Base-by-base conservation (phyloP, 1,140 invertebrate species). In the Gonatopus flavifemur region DNA sequence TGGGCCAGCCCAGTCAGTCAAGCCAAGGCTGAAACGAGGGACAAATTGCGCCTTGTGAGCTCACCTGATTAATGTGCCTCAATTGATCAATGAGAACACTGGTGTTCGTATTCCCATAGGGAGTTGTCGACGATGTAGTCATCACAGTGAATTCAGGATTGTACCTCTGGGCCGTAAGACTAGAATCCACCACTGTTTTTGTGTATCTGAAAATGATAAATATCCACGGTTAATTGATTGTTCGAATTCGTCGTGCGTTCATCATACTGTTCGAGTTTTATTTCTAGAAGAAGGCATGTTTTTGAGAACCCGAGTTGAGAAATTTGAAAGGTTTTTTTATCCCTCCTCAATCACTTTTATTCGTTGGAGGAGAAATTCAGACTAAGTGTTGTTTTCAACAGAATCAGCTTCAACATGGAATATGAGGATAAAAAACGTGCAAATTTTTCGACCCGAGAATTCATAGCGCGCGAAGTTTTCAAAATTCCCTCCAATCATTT, bases 71-170 rank as follows among this genome's bases (percentile, higher is more conserved):
- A 59, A 86, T 83, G 66, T 84, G 82, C 65, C 84, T 75, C 52
- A 86, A 73, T 72, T 84, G 83, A 64, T 86, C 85, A 52, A 82
- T 83, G 44, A 86, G 72, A 51, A 78, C 78, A 48, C 81, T 82
- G 24, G 83, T 81, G 56, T 80, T 79, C 18, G 78, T 65, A 59
- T 84, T 81, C 30, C 67, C 64, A 54, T 80, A 79, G 43, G 71
- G 56, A 49, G 67, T 62, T 49, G 52, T 49, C 37, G 44, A 38
- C 35, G 55, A 49, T 47, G 55, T 64, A 31, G 76, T 59, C 12
- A 69, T 73, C 41, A 81, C 67, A 47, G 80, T 78, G 55, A 86
- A 79, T 70, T 87, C 85, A 2, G 85, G 84, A 67, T 87, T 87
- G 70, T 87, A 86, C 66, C 81, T 82, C 55, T 87, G 85, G 12